Evolutionary conservation across 2,888 invertebrate species (phyloP), one percentile per base, ranked within the genome.

Genomic region (Drosophila birchii): DNA sequence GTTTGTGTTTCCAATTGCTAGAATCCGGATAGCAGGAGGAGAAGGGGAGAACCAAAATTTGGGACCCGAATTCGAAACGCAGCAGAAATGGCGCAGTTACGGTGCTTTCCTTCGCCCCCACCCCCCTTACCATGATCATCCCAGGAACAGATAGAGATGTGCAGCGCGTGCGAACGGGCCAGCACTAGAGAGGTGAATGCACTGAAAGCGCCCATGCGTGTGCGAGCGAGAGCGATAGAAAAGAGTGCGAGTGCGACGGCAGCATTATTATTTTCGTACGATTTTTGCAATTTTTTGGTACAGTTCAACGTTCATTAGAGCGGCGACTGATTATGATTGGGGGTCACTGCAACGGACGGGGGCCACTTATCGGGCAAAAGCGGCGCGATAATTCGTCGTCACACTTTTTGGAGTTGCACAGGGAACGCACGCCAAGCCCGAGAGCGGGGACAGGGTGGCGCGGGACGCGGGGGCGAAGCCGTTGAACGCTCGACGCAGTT

Each of bases 241-340:
- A 9, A 20, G 38, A 38, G 49, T 32, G 32, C 20, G 43, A 36
- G 18, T 38, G 32, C 20, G 43, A 62, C 14, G 26, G 45, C n/a
- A 16, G 58, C n/a, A n/a, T 29, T 23, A 54, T n/a, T 54, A 29
- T 75, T 75, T 69, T 79, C 62, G 74, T 74, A 73, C 71, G 66
- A 56, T 60, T 74, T 79, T 71, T 75, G 86, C 64, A 75, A 76
- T 71, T 82, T 76, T 51, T 34, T 34, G 34, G 20, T 53, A 64
- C 72, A 87, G 85, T 87, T 87, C 85, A 83, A 76, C 81, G 85
- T 72, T 86, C 85, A 84, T 81, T 84, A 74, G 75, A 75, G 73
- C 74, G 57, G 32, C 66, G 59, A 86, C 82, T 87, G 82, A 82
- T 82, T 81, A 71, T 39, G 44, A 44, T 36, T 41, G 38, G n/a